Conservation (phyloP, 2,113 vertebrate genomes). For the Macquaria ambigua region DNA sequence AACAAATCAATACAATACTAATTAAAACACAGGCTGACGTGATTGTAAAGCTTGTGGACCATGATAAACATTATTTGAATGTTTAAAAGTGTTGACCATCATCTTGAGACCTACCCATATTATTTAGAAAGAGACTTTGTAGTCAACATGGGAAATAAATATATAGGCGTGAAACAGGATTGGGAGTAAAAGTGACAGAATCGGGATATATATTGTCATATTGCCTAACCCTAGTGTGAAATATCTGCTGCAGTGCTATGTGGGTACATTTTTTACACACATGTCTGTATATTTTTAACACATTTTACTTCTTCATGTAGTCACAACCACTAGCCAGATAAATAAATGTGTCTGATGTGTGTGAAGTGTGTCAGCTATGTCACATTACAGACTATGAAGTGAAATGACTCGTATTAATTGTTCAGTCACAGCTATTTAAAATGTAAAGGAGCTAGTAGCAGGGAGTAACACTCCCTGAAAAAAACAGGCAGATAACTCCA, state of each 20-base stretch:
- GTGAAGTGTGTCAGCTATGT: slow-evolving; percentile 4
- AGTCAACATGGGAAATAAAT: not conserved
- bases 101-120: not conserved
- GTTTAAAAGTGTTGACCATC: not conserved
- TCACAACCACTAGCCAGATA: not conserved
- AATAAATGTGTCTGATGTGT: not conserved
- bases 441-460: not conserved
- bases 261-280: not conserved
- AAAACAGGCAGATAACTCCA: not conserved
- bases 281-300: not conserved
- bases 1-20: not conserved
- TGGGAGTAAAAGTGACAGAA: not conserved
- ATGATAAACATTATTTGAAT: not conserved
- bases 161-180: not conserved
- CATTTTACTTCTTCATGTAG: not conserved
- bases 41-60: not conserved
- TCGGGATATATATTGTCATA: not conserved
- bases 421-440: slow-evolving; percentile 19
- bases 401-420: not conserved
- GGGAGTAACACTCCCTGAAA: slow-evolving; percentile 4
- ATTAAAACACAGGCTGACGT: not conserved
- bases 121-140: slow-evolving; percentile 9
- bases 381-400: not conserved
- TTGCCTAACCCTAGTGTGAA: not conserved
- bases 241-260: slow-evolving; percentile 1